A percentile compares a stretch with the other conserved stretches of the same genome.
Evolutionary conservation across 1,140 invertebrate species (phyloP).

Genomic region (Watersipora subatra): DNA sequence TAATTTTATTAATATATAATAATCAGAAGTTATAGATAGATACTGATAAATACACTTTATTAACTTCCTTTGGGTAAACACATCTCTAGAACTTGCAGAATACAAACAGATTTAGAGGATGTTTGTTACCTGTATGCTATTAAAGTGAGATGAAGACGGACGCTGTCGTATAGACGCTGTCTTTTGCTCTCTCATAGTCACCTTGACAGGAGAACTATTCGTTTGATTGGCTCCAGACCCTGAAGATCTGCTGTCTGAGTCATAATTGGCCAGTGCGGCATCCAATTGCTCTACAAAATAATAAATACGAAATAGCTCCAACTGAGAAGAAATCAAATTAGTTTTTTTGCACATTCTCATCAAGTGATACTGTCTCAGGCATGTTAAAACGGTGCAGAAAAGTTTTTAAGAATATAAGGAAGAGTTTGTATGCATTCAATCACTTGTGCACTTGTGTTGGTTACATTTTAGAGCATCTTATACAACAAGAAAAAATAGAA

Average conservation of each 20-base stretch:
- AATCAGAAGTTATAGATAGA: background rate
- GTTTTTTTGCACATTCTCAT: background rate
- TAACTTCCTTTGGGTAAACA: too few relatives aligned
- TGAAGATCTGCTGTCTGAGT: constrained; percentile 10
- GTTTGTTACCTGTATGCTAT: background rate
- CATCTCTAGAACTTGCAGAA: too few relatives aligned
- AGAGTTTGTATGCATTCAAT: too few relatives aligned
- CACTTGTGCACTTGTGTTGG: too few relatives aligned
- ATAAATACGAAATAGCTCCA: constrained; percentile 10
- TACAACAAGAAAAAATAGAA: too few relatives aligned
- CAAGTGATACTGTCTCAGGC: background rate
- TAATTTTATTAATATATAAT: background rate
- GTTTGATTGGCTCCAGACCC: constrained; percentile 3
- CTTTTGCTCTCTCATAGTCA: constrained; percentile 17
- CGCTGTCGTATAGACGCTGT: constrained; percentile 32
- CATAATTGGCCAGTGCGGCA: constrained; percentile 24
- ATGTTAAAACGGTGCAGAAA: too few relatives aligned
- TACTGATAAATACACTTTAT: background rate
- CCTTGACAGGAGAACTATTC: background rate
- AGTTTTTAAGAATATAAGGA: too few relatives aligned
- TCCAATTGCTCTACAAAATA: constrained; percentile 28
- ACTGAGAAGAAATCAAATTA: too few relatives aligned
- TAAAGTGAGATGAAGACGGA: constrained; percentile 19
- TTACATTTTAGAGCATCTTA: too few relatives aligned
- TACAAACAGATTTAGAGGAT: background rate